Evolutionary conservation across 2,888 invertebrate species (phyloP), one percentile per base, ranked within the genome.

Genomic region (Saturnia pavonia): DNA sequence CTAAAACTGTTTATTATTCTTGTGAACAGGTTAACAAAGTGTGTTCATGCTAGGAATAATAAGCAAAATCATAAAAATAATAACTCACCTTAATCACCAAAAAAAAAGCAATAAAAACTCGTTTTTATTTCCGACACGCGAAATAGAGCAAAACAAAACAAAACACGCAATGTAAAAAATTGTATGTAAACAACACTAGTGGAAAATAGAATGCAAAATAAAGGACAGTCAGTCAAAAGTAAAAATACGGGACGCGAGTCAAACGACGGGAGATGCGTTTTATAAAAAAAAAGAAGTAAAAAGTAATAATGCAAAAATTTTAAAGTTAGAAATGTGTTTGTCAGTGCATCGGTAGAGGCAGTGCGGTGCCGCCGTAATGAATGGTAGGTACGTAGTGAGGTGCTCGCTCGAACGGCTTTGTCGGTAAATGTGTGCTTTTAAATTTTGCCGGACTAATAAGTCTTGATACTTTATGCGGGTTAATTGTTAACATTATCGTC

Each of bases 401-500:
- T 88, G 88, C 88, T 83, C 83, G 85, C 85, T 86, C 86, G 87
- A 88, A 80, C 88, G 85, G 88, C 92, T 90, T 89, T 89, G 91
- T 87, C 91, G 89, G 91, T 88, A 91, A 91, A 89, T 89, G 91
- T 91, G 87, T 88, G 88, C 84, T 89, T 90, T 88, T 85, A 83
- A 85, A 80, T 83, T 54, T 82, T 88, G 87, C 77, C 84, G 85
- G 90, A 81, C 79, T 79, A 76, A 80, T 74, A 74, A 72, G 76
- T 71, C 78, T 88, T 88, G 91, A 88, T 91, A 85, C 88, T 89
- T 91, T 83, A 77, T 72, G 8, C 48, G 9, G 76, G 75, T 77
- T 76, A 76, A 80, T 79, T 81, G 1, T 25, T 25, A 27, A 25
- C 3, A 54, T 22, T 22, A 54, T 22, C 22, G 1, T 54, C 22